Evolutionary conservation across 2,113 vertebrate genomes (phyloP), one percentile per base, ranked within the genome.

Genomic region (Bothrops jararaca): DNA sequence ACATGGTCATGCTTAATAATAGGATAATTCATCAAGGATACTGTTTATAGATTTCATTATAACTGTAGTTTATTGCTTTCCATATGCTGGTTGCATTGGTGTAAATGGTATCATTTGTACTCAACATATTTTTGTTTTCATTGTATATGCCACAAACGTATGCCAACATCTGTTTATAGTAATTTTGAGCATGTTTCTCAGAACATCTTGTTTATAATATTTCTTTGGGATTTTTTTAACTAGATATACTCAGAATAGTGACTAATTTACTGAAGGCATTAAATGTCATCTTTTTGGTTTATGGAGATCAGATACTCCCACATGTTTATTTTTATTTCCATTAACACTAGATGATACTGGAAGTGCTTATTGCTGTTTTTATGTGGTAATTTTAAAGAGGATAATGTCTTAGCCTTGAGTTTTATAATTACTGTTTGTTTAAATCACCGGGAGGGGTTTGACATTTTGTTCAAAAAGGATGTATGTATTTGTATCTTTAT

Each of bases 271-370:
- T 86, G 1, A 86, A 42, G 12, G 92, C 45, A 23, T 86, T 74
- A 92, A 93, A 86, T 15, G 29, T 5, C 92, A 87, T 13, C 92
- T 80, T 58, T 92, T 20, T 95, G 92, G 95, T 89, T 95, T 94
- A 93, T 92, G 94, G 96, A 98, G 97, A 97, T 96, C 97, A 97
- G 96, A 94, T 97, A 97, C 97, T 74, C 89, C 92, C 96, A 96
- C 95, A 93, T 95, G 91, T 96, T 96, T 86, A 69, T 52, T 89
- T 45, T 80, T 96, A 52, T 95, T 96, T 95, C 94, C 86, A 91
- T 64, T 93, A 91, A 48, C 52, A 94, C 93, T 69, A 90, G 64
- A 86, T 52, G 91, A 20, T 93, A n/a, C 39, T 92, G 85, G 22
- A 91, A 50, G 92, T 92, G 74, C 8, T 85, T 80, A 80, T 42